Evolutionary conservation across 2,888 invertebrate species (phyloP).

Genomic region (Eucera pruinosa): DNA sequence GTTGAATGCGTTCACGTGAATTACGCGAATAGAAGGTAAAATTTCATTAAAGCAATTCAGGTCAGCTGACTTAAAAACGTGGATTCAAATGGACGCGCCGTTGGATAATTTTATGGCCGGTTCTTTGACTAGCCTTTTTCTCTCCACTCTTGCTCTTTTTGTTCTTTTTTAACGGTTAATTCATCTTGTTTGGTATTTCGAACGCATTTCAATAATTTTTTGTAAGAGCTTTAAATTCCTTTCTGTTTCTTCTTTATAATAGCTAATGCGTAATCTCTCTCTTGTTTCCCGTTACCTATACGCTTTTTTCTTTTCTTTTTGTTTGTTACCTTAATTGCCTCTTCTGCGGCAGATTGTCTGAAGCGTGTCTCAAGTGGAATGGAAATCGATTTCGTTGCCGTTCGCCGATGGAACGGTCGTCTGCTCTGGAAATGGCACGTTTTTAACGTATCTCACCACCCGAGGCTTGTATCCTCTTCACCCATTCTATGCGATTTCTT

Average conservation of each 20-base stretch:
- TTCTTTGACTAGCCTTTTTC: conserved; percentile 21
- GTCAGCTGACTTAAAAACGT: conserved; percentile 46
- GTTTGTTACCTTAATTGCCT: conserved; percentile 58
- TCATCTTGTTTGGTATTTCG: background rate
- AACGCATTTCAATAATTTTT: background rate
- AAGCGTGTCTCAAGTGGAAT: conserved; percentile 54
- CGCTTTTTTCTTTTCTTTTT: conserved; percentile 1
- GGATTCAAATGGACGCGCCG: conserved; percentile 17
- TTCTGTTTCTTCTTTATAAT: background rate
- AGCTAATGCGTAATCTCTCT: background rate
- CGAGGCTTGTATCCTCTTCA: background rate
- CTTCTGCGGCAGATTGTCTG: conserved; percentile 54
- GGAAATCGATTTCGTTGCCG: conserved; percentile 52
- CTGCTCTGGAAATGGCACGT: conserved; percentile 39
- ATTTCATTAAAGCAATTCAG: conserved; percentile 58
- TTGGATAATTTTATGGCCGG: conserved; percentile 30
- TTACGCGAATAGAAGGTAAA: conserved; percentile 34
- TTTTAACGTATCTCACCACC: conserved; percentile 19
- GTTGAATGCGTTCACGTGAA: conserved; percentile 42
- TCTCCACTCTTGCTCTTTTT: too few relatives aligned
- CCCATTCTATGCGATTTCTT: background rate
- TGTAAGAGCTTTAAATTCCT: background rate
- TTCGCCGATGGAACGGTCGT: conserved; percentile 38
- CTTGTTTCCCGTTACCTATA: background rate
- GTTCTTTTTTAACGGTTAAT: background rate